These are phyloP conservation scores for Apus apus DNA, from an alignment of 2,113 vertebrate species.

Conservation along the genomic window DNA sequence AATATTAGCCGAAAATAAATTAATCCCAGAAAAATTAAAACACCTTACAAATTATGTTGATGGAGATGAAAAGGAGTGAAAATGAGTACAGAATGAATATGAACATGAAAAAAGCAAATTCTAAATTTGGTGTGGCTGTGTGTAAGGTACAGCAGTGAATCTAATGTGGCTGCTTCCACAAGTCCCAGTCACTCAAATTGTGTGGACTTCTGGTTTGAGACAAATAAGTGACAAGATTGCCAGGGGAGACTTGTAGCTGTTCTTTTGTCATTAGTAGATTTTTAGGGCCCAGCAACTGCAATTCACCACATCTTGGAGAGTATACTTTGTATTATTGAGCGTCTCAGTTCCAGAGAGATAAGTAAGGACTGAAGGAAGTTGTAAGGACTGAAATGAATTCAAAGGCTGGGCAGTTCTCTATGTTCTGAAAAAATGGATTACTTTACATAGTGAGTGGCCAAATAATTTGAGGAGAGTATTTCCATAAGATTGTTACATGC, in stretches of 20 bases:
- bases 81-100: neutral
- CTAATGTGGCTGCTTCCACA: neutral
- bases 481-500: neutral
- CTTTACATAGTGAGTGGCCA: neutral
- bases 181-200: neutral
- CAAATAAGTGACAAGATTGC: neutral
- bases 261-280: neutral
- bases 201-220: neutral
- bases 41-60: neutral
- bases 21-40: neutral
- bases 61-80: neutral
- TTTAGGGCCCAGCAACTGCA: neutral
- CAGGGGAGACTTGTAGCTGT: neutral
- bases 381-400: neutral
- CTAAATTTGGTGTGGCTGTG: neutral
- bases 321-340: neutral
- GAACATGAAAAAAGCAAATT: neutral
- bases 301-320: neutral
- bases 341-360: neutral
- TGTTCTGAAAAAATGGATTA: neutral
- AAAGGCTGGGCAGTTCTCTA: neutral
- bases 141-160: neutral
- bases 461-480: neutral
- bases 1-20: neutral
- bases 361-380: neutral